Evolutionary conservation across 2,888 invertebrate species (phyloP).

Genomic region (Scaptodrosophila latifasciaeformis): DNA sequence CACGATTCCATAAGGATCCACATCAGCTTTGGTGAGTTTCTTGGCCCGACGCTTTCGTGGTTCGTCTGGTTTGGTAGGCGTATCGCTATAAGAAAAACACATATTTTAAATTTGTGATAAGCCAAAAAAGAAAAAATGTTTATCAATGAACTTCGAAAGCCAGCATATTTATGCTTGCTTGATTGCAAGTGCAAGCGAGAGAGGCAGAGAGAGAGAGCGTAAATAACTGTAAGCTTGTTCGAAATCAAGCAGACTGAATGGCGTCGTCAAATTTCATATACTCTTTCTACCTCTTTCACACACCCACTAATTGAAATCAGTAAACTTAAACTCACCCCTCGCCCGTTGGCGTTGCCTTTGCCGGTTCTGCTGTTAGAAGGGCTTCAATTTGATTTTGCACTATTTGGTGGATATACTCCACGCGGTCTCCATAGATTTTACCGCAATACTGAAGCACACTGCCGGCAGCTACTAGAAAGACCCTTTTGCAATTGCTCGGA

Average conservation of each 20-base stretch:
- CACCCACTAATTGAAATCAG: too few species aligned
- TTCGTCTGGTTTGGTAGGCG: conserved; percentile 27
- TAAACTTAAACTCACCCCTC: too few species aligned
- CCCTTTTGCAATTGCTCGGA: not conserved
- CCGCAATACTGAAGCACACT: conserved; percentile 63
- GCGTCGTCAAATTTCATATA: too few species aligned
- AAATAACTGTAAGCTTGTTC: not conserved
- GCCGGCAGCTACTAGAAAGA: conserved; percentile 28
- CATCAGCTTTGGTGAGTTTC: conserved; percentile 53
- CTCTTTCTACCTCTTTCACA: too few species aligned
- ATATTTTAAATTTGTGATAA: too few species aligned
- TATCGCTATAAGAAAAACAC: too few species aligned
- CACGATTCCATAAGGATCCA: conserved; percentile 59
- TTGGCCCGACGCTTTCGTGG: conserved; percentile 46
- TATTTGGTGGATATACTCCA: conserved; percentile 64
- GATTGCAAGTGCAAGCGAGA: not conserved
- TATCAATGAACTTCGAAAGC: too few species aligned
- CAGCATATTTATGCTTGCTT: too few species aligned
- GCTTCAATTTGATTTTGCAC: conserved; percentile 58
- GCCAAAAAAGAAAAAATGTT: too few species aligned
- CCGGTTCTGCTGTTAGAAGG: conserved; percentile 45
- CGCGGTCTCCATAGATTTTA: conserved; percentile 69
- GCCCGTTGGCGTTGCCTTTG: too few species aligned
- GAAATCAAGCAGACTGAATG: conserved; percentile 19
- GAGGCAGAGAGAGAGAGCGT: conserved; percentile 11